Evolutionary conservation across 2,888 invertebrate genomes (phyloP).

Genomic region (Agrypnus murinus): DNA sequence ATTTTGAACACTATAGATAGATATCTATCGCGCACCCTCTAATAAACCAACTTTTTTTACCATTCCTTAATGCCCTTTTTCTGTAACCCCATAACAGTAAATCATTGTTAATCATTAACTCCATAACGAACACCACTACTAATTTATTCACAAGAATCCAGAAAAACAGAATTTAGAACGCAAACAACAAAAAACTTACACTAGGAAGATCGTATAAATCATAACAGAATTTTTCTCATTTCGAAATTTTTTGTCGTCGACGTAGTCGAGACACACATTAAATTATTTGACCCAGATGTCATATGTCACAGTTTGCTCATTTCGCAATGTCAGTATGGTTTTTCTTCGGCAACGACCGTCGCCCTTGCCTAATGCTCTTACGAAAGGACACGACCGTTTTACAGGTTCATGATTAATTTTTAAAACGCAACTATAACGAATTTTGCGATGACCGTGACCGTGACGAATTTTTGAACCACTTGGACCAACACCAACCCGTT

Average conservation of each 20-base stretch:
- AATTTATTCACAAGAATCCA: no score
- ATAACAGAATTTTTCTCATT: constrained; percentile 26
- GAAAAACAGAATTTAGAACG: background rate
- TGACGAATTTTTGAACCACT: constrained; percentile 55
- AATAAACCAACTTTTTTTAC: no score
- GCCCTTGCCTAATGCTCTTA: no score
- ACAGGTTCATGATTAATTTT: constrained; percentile 28
- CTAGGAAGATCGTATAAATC: constrained; percentile 24
- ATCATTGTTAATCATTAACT: no score
- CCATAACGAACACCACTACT: no score
- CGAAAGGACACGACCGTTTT: constrained; percentile 15
- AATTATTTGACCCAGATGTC: constrained; percentile 49
- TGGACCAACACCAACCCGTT: constrained; percentile 52
- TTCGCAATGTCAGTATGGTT: background rate
- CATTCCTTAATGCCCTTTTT: no score
- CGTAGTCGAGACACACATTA: constrained; percentile 40
- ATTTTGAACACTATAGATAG: no score
- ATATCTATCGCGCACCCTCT: no score
- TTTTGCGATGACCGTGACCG: constrained; percentile 56
- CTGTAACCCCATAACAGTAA: no score
- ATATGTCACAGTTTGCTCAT: constrained; percentile 25
- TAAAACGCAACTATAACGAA: constrained; percentile 47
- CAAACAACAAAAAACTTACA: constrained; percentile 6
- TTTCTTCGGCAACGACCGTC: constrained; percentile 20
- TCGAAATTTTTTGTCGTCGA: constrained; percentile 10